Evolutionary conservation across 64 coral and sea anemone genomes (phyloP), one percentile per base, ranked within the genome.

Genomic region (Platygyra sinensis): DNA sequence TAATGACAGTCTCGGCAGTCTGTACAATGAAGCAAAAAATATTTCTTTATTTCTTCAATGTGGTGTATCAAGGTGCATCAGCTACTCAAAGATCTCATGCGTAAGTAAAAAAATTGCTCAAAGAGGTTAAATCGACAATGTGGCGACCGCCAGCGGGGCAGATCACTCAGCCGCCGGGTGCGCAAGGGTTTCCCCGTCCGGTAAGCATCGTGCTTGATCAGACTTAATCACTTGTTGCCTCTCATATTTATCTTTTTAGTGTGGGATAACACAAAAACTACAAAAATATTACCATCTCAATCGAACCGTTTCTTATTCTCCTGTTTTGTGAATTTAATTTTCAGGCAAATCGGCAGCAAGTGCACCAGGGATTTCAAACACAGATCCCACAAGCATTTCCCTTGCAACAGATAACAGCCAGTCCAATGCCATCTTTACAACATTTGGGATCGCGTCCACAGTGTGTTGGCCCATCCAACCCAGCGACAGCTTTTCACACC

Each of bases 351-450:
- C 80, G 67, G 20, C 80, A 32, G 29, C 79, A 62, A 1, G 24
- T 39, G 12, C 80, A 19, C 69, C 30, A 33, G 11, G 32, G 80
- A 83, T 32, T 83, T 83, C 80, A 83, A 28, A 62, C 63, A 49
- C 80, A 65, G 19, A 13, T 83, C 14, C 60, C 31, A 14, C 60
- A 83, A 46, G 18, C 80, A 69, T 20, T 30, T 83, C 32, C 62
- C 19, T n/a, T 2, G 20, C 80, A 50, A 46, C 24, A 10, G 42
- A 8, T 59, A 67, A 62, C 39, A 36, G 10, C 59, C 28, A 67
- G 60, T 11, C 55, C 32, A 24, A 31, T 49, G 19, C 18, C 80
- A 83, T 49, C 80, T 24, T n/a, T 67, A 67, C 80, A 65, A 19
- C 80, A 10, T 32, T 83, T 67, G 31, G 33, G 29, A 14, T 49